Percentiles rank a stretch among this genome's conserved stretches.
Evolutionary conservation across 2,888 invertebrate species (phyloP).

Genomic region (Drosophila recens): DNA sequence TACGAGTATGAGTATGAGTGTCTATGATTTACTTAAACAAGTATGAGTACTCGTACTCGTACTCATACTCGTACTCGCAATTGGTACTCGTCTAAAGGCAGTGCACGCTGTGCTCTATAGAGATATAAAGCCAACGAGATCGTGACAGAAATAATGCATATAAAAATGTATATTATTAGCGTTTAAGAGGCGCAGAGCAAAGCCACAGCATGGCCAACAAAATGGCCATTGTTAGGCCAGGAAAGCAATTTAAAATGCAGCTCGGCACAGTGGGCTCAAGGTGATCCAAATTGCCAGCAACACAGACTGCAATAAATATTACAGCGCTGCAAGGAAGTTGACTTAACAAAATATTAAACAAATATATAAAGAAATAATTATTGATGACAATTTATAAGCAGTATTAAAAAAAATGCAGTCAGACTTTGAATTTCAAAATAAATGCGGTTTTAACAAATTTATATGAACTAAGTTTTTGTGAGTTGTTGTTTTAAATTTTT

Average conservation of each 20-base stretch:
- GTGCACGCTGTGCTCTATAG: constrained; percentile 58
- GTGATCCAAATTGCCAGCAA: neutral
- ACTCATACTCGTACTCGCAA: constrained; percentile 21
- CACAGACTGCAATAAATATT: neutral
- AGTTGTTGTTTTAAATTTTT: too few species aligned
- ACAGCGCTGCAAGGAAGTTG: neutral
- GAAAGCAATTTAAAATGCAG: constrained; percentile 67
- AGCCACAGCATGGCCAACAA: constrained; percentile 54
- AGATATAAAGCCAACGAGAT: constrained; percentile 80
- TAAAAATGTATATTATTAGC: constrained; percentile 79
- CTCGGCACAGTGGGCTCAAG: constrained; percentile 46
- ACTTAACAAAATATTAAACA: neutral
- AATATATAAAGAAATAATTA: neutral
- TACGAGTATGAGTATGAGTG: neutral
- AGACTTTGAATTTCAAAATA: neutral
- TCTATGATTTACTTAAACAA: constrained; percentile 41
- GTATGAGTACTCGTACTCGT: constrained; percentile 28
- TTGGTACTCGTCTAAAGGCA: constrained; percentile 30
- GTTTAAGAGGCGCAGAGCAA: constrained; percentile 56
- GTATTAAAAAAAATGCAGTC: neutral
- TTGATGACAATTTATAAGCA: neutral
- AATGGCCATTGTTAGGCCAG: constrained; percentile 60
- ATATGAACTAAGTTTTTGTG: too few species aligned
- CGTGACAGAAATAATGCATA: constrained; percentile 83
- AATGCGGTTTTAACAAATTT: too few species aligned